Evolutionary conservation across 2,888 invertebrate species (phyloP), one percentile per base, ranked within the genome.

Genomic region (Harpalus rufipes): DNA sequence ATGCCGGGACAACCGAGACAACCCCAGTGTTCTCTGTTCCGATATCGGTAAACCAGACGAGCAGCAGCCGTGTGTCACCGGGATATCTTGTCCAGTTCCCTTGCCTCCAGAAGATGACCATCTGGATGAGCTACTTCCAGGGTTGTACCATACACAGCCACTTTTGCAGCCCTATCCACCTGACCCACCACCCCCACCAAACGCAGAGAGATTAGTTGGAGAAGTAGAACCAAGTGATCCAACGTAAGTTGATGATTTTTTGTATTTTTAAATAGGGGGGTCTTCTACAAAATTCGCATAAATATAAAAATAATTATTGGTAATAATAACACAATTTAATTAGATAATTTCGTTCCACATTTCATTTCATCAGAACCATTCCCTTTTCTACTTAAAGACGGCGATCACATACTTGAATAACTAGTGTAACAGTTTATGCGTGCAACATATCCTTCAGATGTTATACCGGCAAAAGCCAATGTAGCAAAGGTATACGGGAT

Each of bases 211-310:
- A 86, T 92, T 96, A 14, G 93, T 95, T 65, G 95, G 94, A 0
- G 94, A 95, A 86, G 93, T 94, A 78, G 93, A 95, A 1, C 95
- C 96, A 0, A 95, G 95, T 0, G 95, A 96, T 90, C 95, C 96
- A 89, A 95, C 95, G 96, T 96, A 93, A 95, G 95, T 94, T 87
- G n/a, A 7, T n/a, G 14, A 32, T 61, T 56, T 56, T 61, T 16
- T 8, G 21, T 10, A 25, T 25, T 32, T 8, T 12, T 39, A 32
- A 4, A 14, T 41, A 14, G 16, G 68, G 25, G 16, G 32, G 68
- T 68, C 68, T 68, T 68, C 32, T 68, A 63, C 21, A 21, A 61
- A 51, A 51, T 51, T 51, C 6, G 32, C 1, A 32, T 32, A 32
- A 32, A 32, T 32, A 32, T 32, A 32, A 32, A 4, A 32, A 32